These are phyloP conservation scores for Typhlichthys subterraneus DNA, from an alignment of 2,797 vertebrate genomes.

Conservation along the genomic window DNA sequence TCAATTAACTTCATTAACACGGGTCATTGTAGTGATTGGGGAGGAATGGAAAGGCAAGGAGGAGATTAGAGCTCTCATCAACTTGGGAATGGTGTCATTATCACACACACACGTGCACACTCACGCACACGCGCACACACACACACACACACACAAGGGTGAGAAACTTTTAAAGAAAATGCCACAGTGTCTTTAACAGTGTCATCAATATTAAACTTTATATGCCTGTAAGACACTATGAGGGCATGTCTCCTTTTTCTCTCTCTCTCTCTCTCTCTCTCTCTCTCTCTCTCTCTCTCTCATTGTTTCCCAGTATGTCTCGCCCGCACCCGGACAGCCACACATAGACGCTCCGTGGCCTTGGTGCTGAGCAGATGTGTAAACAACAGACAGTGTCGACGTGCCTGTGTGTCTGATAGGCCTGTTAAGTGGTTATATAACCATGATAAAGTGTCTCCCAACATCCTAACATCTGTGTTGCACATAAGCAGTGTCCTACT, in stretches of 20 bases:
- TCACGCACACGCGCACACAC: neutral
- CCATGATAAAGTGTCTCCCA: conserved; percentile 63
- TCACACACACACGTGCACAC: conserved; percentile 1
- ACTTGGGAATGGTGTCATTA: conserved; percentile 20
- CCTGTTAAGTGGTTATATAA: conserved; percentile 68
- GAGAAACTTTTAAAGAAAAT: no score
- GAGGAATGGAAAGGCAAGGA: conserved; percentile 39
- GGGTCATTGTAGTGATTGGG: conserved; percentile 80
- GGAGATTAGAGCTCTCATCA: conserved; percentile 62
- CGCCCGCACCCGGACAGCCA: neutral
- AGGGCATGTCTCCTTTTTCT: neutral
- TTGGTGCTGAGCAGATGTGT: conserved; percentile 45
- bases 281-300: neutral
- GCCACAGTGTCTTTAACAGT: neutral
- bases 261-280: neutral
- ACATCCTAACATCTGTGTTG: conserved; percentile 64
- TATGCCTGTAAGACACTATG: no score
- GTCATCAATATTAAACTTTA: no score
- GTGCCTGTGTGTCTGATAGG: conserved; percentile 57
- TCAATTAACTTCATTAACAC: conserved; percentile 99
- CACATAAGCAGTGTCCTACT: conserved; percentile 45
- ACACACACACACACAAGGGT: neutral
- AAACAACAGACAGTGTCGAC: conserved; percentile 58
- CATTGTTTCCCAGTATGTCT: neutral
- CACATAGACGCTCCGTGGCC: conserved; percentile 5